phyloP scores from a whole-genome alignment of 2,113 vertebrate genomes.

The Taurulus bubalis region DNA sequence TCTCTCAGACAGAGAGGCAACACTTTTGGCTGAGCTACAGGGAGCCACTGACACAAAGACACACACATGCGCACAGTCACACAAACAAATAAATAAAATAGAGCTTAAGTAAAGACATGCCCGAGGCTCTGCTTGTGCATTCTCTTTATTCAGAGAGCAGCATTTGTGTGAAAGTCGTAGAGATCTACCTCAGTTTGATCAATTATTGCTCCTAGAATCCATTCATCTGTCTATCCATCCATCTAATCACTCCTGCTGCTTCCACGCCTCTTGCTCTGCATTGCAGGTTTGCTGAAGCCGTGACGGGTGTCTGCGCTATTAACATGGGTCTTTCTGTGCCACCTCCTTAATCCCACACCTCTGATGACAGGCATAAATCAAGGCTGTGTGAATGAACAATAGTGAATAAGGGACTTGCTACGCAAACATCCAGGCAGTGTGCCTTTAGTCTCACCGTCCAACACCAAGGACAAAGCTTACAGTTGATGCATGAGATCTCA shows the following conservation, averaged over 20 bases:
- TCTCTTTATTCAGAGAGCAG: slow-evolving; percentile 27
- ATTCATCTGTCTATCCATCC: slow-evolving; percentile 33
- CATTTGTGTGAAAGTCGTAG: slow-evolving; percentile 20
- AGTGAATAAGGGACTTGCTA: slow-evolving; percentile 25
- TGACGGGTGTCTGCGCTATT: slow-evolving; percentile 61
- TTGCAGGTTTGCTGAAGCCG: slow-evolving; percentile 46
- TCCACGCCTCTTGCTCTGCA: slow-evolving; percentile 41
- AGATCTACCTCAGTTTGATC: slow-evolving; percentile 15
- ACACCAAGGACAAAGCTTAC: not conserved
- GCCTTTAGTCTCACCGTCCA: not conserved
- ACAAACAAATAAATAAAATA: slow-evolving; percentile 44
- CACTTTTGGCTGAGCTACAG: slow-evolving; percentile 43
- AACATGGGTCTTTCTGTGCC: slow-evolving; percentile 41
- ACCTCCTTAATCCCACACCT: slow-evolving; percentile 48
- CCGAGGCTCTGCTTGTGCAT: slow-evolving; percentile 7
- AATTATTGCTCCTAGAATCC: slow-evolving; percentile 7
- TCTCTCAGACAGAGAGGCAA: slow-evolving; percentile 23
- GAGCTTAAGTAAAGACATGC: slow-evolving; percentile 19
- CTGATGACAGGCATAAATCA: slow-evolving; percentile 60
- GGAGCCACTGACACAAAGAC: slow-evolving; percentile 25
- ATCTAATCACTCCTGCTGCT: slow-evolving; percentile 36
- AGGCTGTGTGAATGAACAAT: slow-evolving; percentile 33
- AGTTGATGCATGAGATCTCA: not conserved
- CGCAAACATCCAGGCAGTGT: not conserved
- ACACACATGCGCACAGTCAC: slow-evolving; percentile 24